phyloP scores from a whole-genome alignment of 2,797 vertebrate genomes.

The Hozukius guyotensis region DNA sequence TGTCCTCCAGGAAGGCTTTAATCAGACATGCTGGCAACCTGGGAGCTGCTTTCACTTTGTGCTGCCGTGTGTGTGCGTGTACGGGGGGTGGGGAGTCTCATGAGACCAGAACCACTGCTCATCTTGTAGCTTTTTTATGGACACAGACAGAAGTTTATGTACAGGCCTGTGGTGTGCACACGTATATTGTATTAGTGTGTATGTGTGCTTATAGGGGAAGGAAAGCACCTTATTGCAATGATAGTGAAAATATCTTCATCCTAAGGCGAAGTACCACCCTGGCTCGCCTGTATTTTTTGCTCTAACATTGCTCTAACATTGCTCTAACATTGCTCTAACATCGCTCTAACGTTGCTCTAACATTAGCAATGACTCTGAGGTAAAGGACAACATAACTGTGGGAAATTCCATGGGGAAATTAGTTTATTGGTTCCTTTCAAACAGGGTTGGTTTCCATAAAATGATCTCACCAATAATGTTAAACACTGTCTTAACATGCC shows the following conservation, averaged over 20 bases:
- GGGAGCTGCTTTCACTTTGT: conserved; percentile 25
- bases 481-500: neutral
- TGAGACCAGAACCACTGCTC: neutral
- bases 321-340: neutral
- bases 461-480: conserved; percentile 9
- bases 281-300: neutral
- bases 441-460: conserved; percentile 36
- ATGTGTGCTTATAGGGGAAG: neutral
- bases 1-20: conserved; percentile 34
- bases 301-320: neutral
- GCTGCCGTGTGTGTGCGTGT: neutral
- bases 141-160: neutral
- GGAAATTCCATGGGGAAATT: conserved; percentile 39
- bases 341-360: neutral
- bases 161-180: neutral
- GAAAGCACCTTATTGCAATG: neutral
- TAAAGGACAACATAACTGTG: conserved; percentile 5
- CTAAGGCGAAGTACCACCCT: neutral
- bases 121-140: neutral
- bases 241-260: neutral
- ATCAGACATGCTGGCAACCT: conserved; percentile 38
- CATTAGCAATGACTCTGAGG: conserved; percentile 3
- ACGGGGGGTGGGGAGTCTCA: neutral
- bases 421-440: conserved; percentile 36
- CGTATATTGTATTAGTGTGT: neutral